Conservation (phyloP, 2,113 vertebrate species). For the Sminthopsis crassicaudata region DNA sequence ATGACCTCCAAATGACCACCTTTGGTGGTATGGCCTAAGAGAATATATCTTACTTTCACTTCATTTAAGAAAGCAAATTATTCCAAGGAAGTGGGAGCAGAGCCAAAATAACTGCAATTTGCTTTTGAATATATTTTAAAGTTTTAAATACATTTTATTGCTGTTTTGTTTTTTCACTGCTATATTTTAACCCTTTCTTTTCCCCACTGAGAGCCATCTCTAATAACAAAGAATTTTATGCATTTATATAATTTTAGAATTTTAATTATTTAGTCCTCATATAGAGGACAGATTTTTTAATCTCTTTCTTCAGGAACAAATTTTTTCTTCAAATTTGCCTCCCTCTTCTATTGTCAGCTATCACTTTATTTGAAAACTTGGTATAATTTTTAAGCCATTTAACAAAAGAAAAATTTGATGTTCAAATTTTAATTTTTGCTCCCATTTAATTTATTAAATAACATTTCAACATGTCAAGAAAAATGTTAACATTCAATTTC, state of each 20-base stretch:
- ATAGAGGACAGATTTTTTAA: neutral
- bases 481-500: neutral
- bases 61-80: neutral
- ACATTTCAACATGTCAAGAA: too few relatives aligned
- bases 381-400: neutral
- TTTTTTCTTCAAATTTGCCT: neutral
- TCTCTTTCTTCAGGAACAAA: neutral
- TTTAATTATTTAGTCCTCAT: neutral
- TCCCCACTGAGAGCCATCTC: neutral
- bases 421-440: too few relatives aligned
- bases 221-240: neutral
- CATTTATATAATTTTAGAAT: neutral
- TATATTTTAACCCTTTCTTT: neutral
- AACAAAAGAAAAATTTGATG: neutral
- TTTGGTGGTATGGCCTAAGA: neutral
- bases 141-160: neutral
- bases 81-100: neutral
- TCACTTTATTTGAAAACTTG: neutral
- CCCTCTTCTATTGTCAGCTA: neutral
- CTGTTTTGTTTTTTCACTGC: neutral
- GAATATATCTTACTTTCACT: neutral
- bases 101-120: neutral
- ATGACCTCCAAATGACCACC: neutral
- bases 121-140: neutral
- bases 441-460: too few relatives aligned